A percentile compares a stretch with the other conserved stretches of the same genome.
Evolutionary conservation across 2,113 vertebrate species (phyloP).

Genomic region (Pantherophis guttatus): DNA sequence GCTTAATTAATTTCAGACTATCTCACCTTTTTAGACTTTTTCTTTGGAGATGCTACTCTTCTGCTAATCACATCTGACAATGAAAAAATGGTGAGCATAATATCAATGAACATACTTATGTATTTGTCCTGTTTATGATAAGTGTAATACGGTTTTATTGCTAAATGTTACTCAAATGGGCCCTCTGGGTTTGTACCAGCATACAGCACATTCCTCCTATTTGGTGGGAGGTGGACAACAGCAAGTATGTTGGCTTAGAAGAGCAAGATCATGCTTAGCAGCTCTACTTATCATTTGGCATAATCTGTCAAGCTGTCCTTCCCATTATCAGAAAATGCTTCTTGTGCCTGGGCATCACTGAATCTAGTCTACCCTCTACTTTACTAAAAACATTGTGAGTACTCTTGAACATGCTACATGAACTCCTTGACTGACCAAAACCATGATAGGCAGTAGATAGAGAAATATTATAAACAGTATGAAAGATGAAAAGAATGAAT

Average conservation of each 20-base stretch:
- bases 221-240: not conserved
- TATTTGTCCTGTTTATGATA: not conserved
- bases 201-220: not conserved
- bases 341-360: not conserved
- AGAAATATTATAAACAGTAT: not conserved
- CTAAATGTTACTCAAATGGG: not conserved
- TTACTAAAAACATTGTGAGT: not conserved
- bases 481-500: not conserved
- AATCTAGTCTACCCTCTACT: not conserved
- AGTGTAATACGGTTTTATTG: not conserved
- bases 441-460: not conserved
- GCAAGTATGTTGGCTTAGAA: not conserved
- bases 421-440: not conserved
- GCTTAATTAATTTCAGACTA: slow-evolving; percentile 68
- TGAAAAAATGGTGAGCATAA: not conserved
- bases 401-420: not conserved
- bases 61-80: slow-evolving; percentile 50
- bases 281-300: not conserved
- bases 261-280: not conserved
- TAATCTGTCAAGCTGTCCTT: not conserved
- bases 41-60: slow-evolving; percentile 56
- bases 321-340: not conserved
- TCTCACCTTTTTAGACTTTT: slow-evolving; percentile 63
- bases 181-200: not conserved
- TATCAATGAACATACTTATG: slow-evolving; percentile 3